Conservation (phyloP, 2,797 vertebrate species). For the Synaphobranchus kaupii region DNA sequence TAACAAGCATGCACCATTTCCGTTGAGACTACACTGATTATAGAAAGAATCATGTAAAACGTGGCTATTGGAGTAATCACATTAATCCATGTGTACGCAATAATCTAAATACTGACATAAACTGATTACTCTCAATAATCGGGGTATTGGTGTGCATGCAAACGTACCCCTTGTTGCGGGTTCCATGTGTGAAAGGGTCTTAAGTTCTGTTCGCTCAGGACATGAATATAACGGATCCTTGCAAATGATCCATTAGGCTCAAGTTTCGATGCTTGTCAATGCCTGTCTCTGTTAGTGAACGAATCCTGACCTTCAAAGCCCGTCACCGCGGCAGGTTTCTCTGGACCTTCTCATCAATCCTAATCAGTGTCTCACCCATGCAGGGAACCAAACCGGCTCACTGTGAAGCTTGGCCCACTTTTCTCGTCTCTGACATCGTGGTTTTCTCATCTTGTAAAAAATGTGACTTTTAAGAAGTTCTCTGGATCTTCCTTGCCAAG, state of each 20-base stretch:
- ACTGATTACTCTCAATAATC: too few species aligned
- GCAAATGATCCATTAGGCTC: not conserved
- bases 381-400: conserved; percentile 61
- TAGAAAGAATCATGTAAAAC: too few species aligned
- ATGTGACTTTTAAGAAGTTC: conserved; percentile 23
- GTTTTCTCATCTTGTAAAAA: conserved; percentile 40
- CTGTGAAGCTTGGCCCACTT: conserved; percentile 48
- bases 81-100: too few species aligned
- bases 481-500: conserved; percentile 26
- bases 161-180: too few species aligned
- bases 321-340: conserved; percentile 53
- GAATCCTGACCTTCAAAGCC: conserved; percentile 45
- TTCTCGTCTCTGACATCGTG: conserved; percentile 52
- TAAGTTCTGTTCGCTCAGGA: not conserved
- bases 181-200: too few species aligned
- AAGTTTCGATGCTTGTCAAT: not conserved
- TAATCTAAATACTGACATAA: too few species aligned
- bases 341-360: conserved; percentile 54
- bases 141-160: too few species aligned
- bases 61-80: too few species aligned
- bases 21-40: too few species aligned
- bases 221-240: not conserved
- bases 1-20: too few species aligned
- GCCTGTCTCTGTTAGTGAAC: conserved; percentile 42
- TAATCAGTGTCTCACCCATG: conserved; percentile 59